phyloP scores from a whole-genome alignment of 2,888 invertebrate species.

The Erebia aethiops region DNA sequence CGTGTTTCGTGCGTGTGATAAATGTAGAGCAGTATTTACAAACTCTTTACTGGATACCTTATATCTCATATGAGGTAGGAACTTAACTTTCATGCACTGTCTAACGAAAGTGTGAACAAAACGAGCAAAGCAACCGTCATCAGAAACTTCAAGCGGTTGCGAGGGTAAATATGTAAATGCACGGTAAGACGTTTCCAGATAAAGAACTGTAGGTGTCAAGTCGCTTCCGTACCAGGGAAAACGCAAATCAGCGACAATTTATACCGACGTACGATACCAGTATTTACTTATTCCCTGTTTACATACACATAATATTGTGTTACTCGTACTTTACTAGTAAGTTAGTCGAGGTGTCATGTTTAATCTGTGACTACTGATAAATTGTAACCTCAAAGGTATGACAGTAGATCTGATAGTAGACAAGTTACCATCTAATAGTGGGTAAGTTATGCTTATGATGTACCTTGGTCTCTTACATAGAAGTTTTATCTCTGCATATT shows the following conservation, averaged over 20 bases:
- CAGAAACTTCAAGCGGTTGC: too few relatives aligned
- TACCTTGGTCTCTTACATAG: neutral
- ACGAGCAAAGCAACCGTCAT: too few relatives aligned
- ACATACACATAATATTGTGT: neutral
- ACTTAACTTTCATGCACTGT: too few relatives aligned
- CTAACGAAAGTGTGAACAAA: too few relatives aligned
- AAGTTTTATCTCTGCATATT: too few relatives aligned
- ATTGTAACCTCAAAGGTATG: neutral
- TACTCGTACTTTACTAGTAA: neutral
- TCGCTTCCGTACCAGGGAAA: slow-evolving; percentile 32
- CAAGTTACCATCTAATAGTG: neutral
- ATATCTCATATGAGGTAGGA: too few relatives aligned
- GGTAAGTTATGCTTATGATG: neutral
- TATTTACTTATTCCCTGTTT: slow-evolving; percentile 29
- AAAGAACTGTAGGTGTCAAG: slow-evolving; percentile 35
- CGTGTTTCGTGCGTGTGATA: too few relatives aligned
- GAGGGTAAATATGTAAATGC: too few relatives aligned
- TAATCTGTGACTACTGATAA: neutral
- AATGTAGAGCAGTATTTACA: too few relatives aligned
- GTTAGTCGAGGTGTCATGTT: neutral
- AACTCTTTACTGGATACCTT: too few relatives aligned
- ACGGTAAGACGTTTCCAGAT: slow-evolving; percentile 16
- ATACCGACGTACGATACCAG: slow-evolving; percentile 30
- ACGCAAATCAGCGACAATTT: slow-evolving; percentile 36
- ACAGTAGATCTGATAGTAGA: neutral